Base-by-base conservation (phyloP, 2,113 vertebrate species). In the Semicossyphus pulcher region DNA sequence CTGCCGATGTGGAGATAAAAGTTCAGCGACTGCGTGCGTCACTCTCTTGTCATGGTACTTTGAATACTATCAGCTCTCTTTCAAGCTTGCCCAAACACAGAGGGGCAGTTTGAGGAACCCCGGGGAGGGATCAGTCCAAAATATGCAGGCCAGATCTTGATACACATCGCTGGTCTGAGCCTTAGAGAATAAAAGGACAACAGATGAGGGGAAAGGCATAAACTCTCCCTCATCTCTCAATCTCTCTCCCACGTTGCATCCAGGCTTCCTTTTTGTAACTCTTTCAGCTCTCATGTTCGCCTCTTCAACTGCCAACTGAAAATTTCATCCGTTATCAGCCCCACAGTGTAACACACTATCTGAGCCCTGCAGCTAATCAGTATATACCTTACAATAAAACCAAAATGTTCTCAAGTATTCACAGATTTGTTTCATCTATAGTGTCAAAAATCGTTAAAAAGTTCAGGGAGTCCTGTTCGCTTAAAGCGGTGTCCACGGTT, bases 1-100 rank as follows among this genome's bases (percentile, higher is more conserved):
- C 87, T 91, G 89, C 83, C 10, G 91, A 92, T 92, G 83, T 61
- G 1, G 12, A 80, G 93, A 94, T 93, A 92, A 92, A 65, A 59
- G 7, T 45, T 28, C 68, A 25, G 66, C 37, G 58, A 68, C 72
- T 78, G 63, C 56, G 84, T 93, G 91, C 89, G 91, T 93, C 92
- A 93, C 80, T 87, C 73, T 65, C 76, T 85, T 80, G 89, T 81
- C 79, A 71, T 76, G 76, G 66, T 64, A 68, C 89, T 92, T 88
- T 91, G 90, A 91, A 89, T 86, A 58, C 88, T 87, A 91, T 93
- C 92, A 86, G 81, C 54, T 82, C 57, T 68, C 86, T 92, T 92
- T 93, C 69, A 91, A 81, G 81, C 74, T 76, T 51, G 84, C 78
- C 65, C 85, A 92, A 93, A 91, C 90, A 90, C 62, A 72, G 81